Percentiles rank a stretch among this genome's conserved stretches.
These are phyloP conservation scores for Gonocerus acuteangulatus DNA, from an alignment of 2,888 invertebrate species.

Conservation along the genomic window DNA sequence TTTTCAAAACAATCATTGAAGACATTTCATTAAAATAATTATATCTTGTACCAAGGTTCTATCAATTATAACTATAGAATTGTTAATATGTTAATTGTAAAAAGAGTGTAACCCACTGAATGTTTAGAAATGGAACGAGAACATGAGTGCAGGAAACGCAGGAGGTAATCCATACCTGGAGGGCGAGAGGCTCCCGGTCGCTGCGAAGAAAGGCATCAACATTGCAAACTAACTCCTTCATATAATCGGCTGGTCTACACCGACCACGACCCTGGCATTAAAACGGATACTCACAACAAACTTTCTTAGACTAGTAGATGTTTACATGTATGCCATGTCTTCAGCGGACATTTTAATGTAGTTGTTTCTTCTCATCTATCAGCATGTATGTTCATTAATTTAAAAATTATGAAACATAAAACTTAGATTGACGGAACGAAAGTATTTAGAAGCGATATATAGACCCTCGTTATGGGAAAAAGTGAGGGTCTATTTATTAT, in stretches of 20 bases:
- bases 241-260: no score
- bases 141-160: no score
- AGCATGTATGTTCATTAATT: slow-evolving; percentile 26
- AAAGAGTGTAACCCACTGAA: no score
- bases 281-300: slow-evolving; percentile 10
- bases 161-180: slow-evolving; percentile 69
- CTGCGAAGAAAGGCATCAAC: slow-evolving; percentile 85
- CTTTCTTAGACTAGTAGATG: slow-evolving; percentile 17
- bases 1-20: no score
- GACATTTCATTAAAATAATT: no score
- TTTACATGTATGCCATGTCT: slow-evolving; percentile 6
- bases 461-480: slow-evolving; percentile 35
- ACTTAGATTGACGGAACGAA: slow-evolving; percentile 5
- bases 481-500: slow-evolving; percentile 31
- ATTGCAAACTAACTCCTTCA: slow-evolving; percentile 52
- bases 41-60: no score
- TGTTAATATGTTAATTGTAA: no score
- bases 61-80: no score
- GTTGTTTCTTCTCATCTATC: slow-evolving; percentile 24
- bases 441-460: slow-evolving; percentile 6
- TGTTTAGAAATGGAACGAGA: no score
- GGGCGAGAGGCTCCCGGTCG: slow-evolving; percentile 81
- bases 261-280: slow-evolving; percentile 12
- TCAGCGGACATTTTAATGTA: slow-evolving; percentile 21
- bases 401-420: neutral